These are phyloP conservation scores for Gymnoscopelus braueri DNA, from an alignment of 2,797 vertebrate genomes.

Conservation along the genomic window DNA sequence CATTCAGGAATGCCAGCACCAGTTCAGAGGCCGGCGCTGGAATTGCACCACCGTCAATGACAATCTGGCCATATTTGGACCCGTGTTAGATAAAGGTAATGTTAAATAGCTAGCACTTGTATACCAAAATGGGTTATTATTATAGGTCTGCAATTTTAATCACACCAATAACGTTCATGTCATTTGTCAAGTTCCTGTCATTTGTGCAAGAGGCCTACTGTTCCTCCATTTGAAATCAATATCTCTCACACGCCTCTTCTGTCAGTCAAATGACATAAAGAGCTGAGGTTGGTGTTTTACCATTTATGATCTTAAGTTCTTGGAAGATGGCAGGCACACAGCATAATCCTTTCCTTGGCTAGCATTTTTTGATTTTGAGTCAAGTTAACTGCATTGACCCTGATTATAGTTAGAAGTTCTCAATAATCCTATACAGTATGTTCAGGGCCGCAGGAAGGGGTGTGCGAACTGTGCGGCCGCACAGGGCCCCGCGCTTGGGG, in stretches of 20 bases:
- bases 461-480: no score
- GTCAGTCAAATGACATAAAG: neutral
- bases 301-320: neutral
- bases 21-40: conserved; percentile 96
- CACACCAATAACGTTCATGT: no score
- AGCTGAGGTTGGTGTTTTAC: neutral
- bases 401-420: no score
- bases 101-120: no score
- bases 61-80: conserved; percentile 96
- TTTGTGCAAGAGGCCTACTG: no score
- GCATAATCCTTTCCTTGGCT: conserved; percentile 26
- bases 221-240: neutral
- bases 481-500: no score
- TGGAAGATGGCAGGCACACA: neutral
- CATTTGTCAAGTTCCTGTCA: no score
- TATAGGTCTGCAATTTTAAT: no score
- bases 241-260: neutral
- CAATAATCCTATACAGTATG: no score
- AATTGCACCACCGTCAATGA: conserved; percentile 96
- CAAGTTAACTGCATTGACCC: no score
- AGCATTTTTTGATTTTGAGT: conserved; percentile 8
- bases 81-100: conserved; percentile 96
- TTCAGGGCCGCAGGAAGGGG: no score
- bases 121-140: no score
- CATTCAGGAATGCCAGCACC: conserved; percentile 97